Conservation (phyloP, 2,888 invertebrate genomes). For the Drosophila infuscata region DNA sequence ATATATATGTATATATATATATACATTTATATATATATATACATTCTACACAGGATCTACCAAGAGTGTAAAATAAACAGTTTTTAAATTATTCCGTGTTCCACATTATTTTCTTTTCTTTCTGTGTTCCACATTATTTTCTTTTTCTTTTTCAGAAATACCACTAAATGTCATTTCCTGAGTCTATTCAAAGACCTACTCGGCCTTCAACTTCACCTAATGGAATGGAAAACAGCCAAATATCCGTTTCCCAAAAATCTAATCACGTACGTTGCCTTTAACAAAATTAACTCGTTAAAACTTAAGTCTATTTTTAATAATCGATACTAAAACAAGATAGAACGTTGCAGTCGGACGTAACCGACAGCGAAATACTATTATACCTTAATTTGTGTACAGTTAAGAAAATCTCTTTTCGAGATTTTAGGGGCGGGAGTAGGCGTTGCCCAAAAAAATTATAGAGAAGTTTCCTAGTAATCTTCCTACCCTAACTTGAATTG, state of each 20-base stretch:
- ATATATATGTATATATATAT: background rate
- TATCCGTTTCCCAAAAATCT: conserved; percentile 55
- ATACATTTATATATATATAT: background rate
- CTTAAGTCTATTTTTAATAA: conserved; percentile 2
- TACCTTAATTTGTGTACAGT: too few species aligned
- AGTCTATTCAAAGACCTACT: conserved; percentile 28
- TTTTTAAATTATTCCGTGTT: background rate
- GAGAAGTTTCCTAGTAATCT: too few species aligned
- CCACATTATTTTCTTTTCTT: background rate
- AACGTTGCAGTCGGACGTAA: too few species aligned
- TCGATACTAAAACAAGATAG: background rate
- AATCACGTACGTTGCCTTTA: conserved; percentile 60
- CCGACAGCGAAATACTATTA: too few species aligned
- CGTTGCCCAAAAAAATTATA: too few species aligned
- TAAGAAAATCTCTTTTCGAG: too few species aligned
- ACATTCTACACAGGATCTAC: background rate
- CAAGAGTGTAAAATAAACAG: background rate
- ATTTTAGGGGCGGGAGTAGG: too few species aligned
- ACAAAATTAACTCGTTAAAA: background rate
- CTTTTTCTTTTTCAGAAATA: conserved; percentile 26
- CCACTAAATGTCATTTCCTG: conserved; percentile 42
- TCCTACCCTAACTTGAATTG: too few species aligned
- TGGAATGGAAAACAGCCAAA: conserved; percentile 54
- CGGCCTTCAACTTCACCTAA: conserved; percentile 36
- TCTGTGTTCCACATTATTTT: background rate